Conservation (phyloP, 2,113 vertebrate species). For the Chamaetylas fuelleborni region DNA sequence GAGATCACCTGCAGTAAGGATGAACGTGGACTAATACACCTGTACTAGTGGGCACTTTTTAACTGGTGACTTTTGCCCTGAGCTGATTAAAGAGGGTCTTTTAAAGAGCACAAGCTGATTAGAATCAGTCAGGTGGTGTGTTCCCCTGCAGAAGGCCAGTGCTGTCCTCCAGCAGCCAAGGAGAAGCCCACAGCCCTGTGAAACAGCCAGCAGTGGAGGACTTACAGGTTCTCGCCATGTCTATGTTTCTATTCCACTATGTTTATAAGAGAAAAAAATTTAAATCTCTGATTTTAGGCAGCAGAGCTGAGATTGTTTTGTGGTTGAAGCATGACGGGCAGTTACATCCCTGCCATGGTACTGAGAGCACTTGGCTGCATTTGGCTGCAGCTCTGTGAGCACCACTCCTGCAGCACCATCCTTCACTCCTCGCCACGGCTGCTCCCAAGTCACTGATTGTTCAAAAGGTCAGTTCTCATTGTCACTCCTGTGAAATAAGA, state of each 20-base stretch:
- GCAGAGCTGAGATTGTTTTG: not conserved
- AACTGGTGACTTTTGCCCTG: not conserved
- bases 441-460: not conserved
- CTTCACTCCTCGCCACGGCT: fast-evolving
- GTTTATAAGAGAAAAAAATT: not conserved
- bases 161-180: not conserved
- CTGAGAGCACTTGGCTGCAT: not conserved
- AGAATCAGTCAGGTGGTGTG: fast-evolving
- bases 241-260: not conserved
- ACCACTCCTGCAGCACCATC: not conserved
- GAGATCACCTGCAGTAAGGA: fast-evolving
- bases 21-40: not conserved
- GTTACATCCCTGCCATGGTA: not conserved
- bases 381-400: not conserved
- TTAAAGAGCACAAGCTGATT: not conserved
- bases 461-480: not conserved
- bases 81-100: not conserved
- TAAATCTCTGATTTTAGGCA: not conserved
- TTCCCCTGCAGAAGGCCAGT: not conserved
- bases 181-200: not conserved
- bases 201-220: not conserved
- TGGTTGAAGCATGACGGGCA: not conserved
- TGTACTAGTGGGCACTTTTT: not conserved
- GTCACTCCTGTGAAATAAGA: not conserved
- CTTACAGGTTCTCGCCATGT: not conserved